Evolutionary conservation across 2,113 vertebrate species (phyloP), one percentile per base, ranked within the genome.

Genomic region (Heterocephalus glaber): DNA sequence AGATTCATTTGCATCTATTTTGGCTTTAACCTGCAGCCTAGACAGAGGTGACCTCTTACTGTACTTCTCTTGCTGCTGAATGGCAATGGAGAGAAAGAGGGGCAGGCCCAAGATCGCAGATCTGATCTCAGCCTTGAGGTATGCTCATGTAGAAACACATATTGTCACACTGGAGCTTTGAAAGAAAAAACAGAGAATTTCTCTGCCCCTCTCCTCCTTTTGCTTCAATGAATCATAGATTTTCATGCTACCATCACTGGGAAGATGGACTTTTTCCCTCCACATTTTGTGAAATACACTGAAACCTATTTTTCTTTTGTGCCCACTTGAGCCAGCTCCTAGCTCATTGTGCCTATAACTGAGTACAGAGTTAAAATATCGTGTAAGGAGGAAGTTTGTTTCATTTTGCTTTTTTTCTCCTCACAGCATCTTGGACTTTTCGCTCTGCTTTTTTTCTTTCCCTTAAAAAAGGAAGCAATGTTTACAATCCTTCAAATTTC

Each of bases 161-260:
- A 96, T 82, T 61, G 79, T 96, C 92, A 96, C 35, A 30, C 92
- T 94, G 47, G 3, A 63, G 76, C 77, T 93, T 94, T 96, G 87
- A 90, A 95, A 97, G 96, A 94, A 95, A 91, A 90, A 89, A 92
- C 89, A 95, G 85, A 66, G 92, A 93, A 38, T 76, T 6, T 49
- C 24, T n/a, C 49, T 97, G 80, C 63, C 22, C 52, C 30, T 88
- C 33, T 85, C 49, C 35, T 96, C 87, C 47, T 91, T 3, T 85
- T 93, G 24, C 49, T 94, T 41, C 20, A 65, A 70, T 92, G 97
- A 97, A 98, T 97, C 95, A 70, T 92, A 1, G 60, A 24, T 95
- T 97, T 98, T 61, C 92, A 72, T 86, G 54, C 72, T 92, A 66
- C 86, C 93, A 89, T 95, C 90, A 81, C 85, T 87, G 28, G 76